Evolutionary conservation across 35 echinoderm and acorn worm genomes (phyloP).

Genomic region (Holothuria glaberrima): DNA sequence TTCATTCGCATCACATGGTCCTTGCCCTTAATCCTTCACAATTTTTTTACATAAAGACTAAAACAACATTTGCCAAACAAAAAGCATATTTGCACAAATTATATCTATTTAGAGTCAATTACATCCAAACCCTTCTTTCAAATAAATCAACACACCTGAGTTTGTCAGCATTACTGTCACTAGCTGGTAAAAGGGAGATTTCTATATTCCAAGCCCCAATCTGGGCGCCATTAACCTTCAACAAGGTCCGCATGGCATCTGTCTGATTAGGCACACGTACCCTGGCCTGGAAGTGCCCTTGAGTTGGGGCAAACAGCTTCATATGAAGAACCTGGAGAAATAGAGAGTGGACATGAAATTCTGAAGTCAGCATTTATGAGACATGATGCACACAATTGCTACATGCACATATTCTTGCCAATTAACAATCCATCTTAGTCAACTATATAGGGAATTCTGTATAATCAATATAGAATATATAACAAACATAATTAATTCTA

Average conservation of each 20-base stretch:
- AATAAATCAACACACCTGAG: conserved; percentile 57
- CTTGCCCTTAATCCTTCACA: too few species aligned
- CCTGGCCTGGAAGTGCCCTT: conserved; percentile 87
- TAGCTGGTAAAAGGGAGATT: conserved; percentile 67
- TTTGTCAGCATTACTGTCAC: conserved; percentile 83
- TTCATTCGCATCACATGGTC: too few species aligned
- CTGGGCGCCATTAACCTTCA: conserved; percentile 76
- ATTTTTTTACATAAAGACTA: too few species aligned
- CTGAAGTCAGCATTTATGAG: too few species aligned
- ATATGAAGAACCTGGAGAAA: conserved; percentile 78
- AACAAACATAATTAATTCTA: too few species aligned
- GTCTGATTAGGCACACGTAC: conserved; percentile 79
- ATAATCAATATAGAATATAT: too few species aligned
- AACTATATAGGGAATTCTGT: too few species aligned
- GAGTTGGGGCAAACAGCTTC: conserved; percentile 66
- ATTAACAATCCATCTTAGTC: too few species aligned
- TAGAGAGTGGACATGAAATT: not conserved
- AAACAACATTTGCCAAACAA: not conserved
- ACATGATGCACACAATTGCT: too few species aligned
- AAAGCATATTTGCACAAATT: too few species aligned
- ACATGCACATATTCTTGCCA: too few species aligned
- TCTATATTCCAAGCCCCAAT: conserved; percentile 84
- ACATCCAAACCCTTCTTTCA: not conserved
- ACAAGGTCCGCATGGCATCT: conserved; percentile 87
- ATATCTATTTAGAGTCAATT: not conserved